Base-by-base conservation (phyloP, 1,140 invertebrate genomes). In the Drosophila gunungcola region DNA sequence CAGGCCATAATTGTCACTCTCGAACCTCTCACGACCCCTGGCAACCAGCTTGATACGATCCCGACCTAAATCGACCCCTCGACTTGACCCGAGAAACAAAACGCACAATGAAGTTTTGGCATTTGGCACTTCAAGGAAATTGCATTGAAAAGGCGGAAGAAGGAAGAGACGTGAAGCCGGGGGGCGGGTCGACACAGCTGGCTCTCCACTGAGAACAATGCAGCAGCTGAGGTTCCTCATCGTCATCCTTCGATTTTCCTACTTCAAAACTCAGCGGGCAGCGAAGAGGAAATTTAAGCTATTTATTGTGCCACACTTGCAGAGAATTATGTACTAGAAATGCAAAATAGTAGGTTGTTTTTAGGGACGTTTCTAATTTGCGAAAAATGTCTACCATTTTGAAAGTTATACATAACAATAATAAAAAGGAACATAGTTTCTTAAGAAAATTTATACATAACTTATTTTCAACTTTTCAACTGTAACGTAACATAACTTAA, bases 91-190 rank as follows among this genome's bases (percentile, higher is more conserved):
- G 46, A 52, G 60, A 68, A 58, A 56, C 45, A 51, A 32, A 73
- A 61, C 41, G 58, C 55, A 82, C 68, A 80, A 85, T 85, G 73
- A 67, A 77, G 56, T 62, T 86, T 81, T 76, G 73, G 73, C 73
- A 76, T 76, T 76, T 76, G 73, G 73, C 73, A 77, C 73, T 88
- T 89, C 67, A 48, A 63, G 83, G 77, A 88, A 88, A 80, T 77
- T 49, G 64, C 62, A 58, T 72, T 62, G 41, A 65, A 49, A 25
- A 58, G 52, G 75, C 83, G 83, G 83, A 88, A 88, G 73, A 78
- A 72, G 78, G 70, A 55, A 52, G 73, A 49, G 21, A 42, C 42
- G 32, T 21, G 51, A 29, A 45, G 27, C 42, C 6, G 10, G 12
- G 42, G 27, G n/a, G 21, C 29, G 38, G 32, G 45, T 34, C 38